phyloP scores from a whole-genome alignment of 1,140 invertebrate genomes.

The Potamilus streckersoni region DNA sequence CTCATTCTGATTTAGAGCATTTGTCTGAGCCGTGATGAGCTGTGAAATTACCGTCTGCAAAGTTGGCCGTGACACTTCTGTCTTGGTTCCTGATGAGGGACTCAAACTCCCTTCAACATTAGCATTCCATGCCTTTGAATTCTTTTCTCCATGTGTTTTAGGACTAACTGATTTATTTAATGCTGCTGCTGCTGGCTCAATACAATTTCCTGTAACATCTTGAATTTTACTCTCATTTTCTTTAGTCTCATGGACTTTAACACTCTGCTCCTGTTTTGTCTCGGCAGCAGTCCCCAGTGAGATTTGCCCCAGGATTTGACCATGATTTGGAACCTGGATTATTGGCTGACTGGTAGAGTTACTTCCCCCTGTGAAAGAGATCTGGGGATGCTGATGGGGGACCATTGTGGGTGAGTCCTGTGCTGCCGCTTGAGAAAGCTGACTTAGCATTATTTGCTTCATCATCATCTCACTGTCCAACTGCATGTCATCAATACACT shows the following conservation, averaged over 20 bases:
- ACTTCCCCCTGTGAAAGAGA: too few species aligned
- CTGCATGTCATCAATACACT: too few species aligned
- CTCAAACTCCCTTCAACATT: too few species aligned
- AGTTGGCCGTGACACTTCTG: slow-evolving; percentile 13
- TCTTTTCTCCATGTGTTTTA: slow-evolving; percentile 2
- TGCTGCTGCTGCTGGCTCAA: neutral
- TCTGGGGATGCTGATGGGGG: too few species aligned
- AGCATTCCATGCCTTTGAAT: neutral
- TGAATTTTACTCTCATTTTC: slow-evolving; percentile 2
- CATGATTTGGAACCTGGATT: too few species aligned
- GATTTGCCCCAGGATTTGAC: too few species aligned
- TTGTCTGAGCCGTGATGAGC: slow-evolving; percentile 33
- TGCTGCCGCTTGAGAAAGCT: too few species aligned
- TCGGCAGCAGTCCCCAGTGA: too few species aligned
- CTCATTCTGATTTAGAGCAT: slow-evolving; percentile 22
- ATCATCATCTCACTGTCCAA: too few species aligned
- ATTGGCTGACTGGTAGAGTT: too few species aligned
- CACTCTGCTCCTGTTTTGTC: slow-evolving; percentile 8
- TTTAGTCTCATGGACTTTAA: neutral
- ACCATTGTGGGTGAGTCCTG: too few species aligned
- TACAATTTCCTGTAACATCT: neutral
- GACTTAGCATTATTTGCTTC: too few species aligned
- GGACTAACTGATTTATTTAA: slow-evolving; percentile 11
- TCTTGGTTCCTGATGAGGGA: slow-evolving; percentile 1
- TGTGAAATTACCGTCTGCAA: slow-evolving; percentile 43